Base-by-base conservation (phyloP, 2,797 vertebrate species). In the Leptodactylus fallax region DNA sequence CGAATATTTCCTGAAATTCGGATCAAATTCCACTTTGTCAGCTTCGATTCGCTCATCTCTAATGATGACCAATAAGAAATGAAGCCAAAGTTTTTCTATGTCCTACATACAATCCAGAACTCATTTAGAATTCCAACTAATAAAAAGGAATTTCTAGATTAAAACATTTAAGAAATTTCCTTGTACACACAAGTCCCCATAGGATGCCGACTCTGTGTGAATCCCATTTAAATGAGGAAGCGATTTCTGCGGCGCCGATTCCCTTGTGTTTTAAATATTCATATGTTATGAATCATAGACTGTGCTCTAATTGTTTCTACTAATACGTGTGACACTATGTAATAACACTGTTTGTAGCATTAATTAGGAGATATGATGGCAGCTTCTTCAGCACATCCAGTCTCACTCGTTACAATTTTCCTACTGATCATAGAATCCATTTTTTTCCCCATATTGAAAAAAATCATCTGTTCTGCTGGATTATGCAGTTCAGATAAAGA, bases 241-340 rank as follows among this genome's bases (percentile, higher is more conserved):
- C 86, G 80, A 82, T 89, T 89, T 86, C 85, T 83, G 84, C 82
- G 78, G 79, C 78, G 53, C 72, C 65, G 79, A n/a, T 83, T 89
- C 88, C 88, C 88, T 78, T 58, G 88, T 89, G 88, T 56, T 71
- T 89, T 89, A 89, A 86, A 89, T 86, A 89, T 86, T 71, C 88
- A 89, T 86, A 85, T 79, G 84, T 89, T 89, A 89, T 89, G 88
- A 82, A 89, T 89, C 88, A 86, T 86, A 61, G 79, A 72, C 86
- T 56, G 85, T 79, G 23, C 78, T 86, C 71, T 89, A 89, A 89
- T 89, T 89, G 88, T 89, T 86, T 89, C 55, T 89, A 89, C 88
- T 89, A 89, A 89, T 89, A 89, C 83, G 84, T 86, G 85, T 89
- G 88, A 89, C 88, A 89, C 84, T 86, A 83, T 89, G 81, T 89